phyloP scores from a whole-genome alignment of 2,113 vertebrate species.

The Phainopepla nitens region DNA sequence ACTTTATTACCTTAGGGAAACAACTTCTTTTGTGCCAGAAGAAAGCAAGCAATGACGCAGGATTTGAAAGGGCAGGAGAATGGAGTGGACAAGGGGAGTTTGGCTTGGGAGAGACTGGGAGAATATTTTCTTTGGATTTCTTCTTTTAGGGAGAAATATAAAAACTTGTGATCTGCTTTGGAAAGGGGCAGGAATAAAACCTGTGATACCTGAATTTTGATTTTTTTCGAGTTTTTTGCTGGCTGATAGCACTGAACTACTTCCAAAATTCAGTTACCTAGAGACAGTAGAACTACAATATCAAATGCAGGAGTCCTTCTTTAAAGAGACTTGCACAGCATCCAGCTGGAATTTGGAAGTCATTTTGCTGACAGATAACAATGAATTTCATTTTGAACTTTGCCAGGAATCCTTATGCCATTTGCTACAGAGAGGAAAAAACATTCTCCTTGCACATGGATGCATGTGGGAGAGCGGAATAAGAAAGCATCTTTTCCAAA shows the following conservation, averaged over 20 bases:
- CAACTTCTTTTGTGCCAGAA: background rate
- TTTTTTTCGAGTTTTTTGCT: background rate
- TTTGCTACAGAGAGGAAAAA: background rate
- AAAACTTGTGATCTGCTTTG: background rate
- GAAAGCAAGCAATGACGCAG: background rate
- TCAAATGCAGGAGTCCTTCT: background rate
- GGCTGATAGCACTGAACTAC: background rate
- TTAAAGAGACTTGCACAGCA: background rate
- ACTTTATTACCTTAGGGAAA: background rate
- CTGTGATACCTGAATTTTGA: background rate
- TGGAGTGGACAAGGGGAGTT: background rate
- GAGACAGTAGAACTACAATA: background rate
- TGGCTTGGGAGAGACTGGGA: background rate
- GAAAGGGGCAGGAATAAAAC: background rate
- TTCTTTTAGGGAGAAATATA: background rate
- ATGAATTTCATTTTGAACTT: slow-evolving; percentile 31
- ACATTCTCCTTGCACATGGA: background rate
- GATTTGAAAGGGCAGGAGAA: background rate
- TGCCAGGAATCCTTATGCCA: slow-evolving; percentile 32
- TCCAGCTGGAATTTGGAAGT: slow-evolving; percentile 51
- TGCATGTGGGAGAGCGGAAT: background rate
- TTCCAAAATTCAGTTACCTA: slow-evolving; percentile 13
- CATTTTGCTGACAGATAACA: slow-evolving; percentile 44
- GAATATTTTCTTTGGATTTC: background rate
- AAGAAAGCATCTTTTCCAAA: background rate